Conservation (phyloP, 1,140 invertebrate species). For the Hylyphantes graminicola region DNA sequence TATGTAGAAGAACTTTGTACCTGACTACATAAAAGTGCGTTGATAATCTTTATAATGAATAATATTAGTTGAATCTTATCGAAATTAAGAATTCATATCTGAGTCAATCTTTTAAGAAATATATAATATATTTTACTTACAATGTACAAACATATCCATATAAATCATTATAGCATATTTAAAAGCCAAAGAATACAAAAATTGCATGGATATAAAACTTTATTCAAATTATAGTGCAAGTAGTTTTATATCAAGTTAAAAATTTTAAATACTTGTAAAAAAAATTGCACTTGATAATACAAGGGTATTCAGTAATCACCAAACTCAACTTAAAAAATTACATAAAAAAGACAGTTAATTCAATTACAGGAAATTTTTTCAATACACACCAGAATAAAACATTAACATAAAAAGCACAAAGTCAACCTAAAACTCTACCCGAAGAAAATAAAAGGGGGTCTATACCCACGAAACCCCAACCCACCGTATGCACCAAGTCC, state of each 20-base stretch:
- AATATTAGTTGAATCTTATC: too few relatives aligned
- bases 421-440: neutral
- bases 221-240: too few relatives aligned
- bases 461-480: conserved; percentile 12
- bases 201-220: too few relatives aligned
- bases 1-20: neutral
- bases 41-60: neutral
- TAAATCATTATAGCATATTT: too few relatives aligned
- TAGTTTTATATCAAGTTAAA: neutral
- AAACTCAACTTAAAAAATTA: neutral
- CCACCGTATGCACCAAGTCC: conserved; percentile 18
- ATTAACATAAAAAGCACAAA: too few relatives aligned
- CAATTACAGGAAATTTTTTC: neutral
- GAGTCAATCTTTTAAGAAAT: too few relatives aligned
- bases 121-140: too few relatives aligned
- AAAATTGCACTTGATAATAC: neutral
- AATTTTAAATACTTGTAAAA: neutral
- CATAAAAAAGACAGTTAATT: neutral
- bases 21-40: too few relatives aligned
- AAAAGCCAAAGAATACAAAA: too few relatives aligned
- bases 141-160: too few relatives aligned
- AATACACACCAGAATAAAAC: neutral
- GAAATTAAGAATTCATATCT: too few relatives aligned
- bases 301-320: neutral
- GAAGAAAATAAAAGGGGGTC: conserved; percentile 15